A percentile compares a stretch with the other conserved stretches of the same genome.
Evolutionary conservation across 1,140 invertebrate species (phyloP).

Genomic region (Cephus cinctus): DNA sequence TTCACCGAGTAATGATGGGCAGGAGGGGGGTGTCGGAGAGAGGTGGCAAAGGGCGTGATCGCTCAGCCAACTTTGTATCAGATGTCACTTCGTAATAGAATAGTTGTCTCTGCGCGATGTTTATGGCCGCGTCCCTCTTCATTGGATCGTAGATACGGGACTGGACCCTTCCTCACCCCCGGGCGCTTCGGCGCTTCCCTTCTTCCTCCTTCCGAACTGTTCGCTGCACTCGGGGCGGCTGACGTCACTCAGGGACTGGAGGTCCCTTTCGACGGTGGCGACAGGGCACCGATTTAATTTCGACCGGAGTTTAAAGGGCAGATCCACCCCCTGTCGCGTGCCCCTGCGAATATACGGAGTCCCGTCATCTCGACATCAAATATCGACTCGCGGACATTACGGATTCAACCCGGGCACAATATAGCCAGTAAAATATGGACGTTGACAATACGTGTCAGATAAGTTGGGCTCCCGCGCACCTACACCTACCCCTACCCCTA

Average conservation of each 20-base stretch:
- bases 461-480: constrained; percentile 16
- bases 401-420: constrained; percentile 28
- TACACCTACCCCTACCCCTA: too few relatives aligned
- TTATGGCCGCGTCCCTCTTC: constrained; percentile 38
- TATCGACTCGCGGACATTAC: constrained; percentile 28
- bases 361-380: constrained; percentile 11
- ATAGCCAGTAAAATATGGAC: constrained; percentile 34
- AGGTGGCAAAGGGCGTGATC: constrained; percentile 42
- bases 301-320: constrained; percentile 27
- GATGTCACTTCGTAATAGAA: constrained; percentile 53
- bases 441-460: constrained; percentile 31
- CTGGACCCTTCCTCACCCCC: too few relatives aligned
- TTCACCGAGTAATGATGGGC: constrained; percentile 27
- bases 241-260: not conserved
- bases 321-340: too few relatives aligned
- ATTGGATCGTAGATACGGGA: too few relatives aligned
- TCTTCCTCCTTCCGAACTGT: too few relatives aligned
- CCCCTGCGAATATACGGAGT: constrained; percentile 17
- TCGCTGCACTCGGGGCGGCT: not conserved
- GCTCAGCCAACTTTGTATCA: constrained; percentile 51
- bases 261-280: too few relatives aligned
- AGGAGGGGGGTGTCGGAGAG: constrained; percentile 24
- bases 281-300: constrained; percentile 22
- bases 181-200: too few relatives aligned
- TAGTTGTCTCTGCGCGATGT: constrained; percentile 39